These are phyloP conservation scores for Brachionus asplanchnoidis DNA, from an alignment of 1,140 invertebrate genomes.

Conservation along the genomic window DNA sequence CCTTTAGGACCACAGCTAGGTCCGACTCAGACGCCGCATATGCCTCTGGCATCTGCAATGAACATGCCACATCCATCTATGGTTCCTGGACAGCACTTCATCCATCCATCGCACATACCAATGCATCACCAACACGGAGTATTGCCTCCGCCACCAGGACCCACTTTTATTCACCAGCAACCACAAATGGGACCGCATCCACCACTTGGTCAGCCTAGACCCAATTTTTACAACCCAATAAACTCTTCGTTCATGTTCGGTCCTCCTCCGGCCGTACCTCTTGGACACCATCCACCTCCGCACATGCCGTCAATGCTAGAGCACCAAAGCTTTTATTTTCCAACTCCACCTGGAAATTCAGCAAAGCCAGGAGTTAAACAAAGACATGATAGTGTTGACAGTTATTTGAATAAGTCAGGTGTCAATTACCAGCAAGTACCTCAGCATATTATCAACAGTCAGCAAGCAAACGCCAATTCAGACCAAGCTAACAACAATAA, in stretches of 20 bases:
- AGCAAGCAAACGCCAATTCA: neutral
- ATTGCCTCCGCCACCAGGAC: neutral
- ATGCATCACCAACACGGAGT: constrained; percentile 7
- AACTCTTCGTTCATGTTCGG: constrained; percentile 15
- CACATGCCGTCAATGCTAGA: neutral
- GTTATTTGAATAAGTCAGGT: constrained; percentile 9
- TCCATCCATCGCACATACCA: neutral
- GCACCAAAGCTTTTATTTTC: neutral
- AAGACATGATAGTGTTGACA: constrained; percentile 17
- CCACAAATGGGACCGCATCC: neutral
- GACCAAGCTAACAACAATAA: neutral
- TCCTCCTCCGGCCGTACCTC: neutral
- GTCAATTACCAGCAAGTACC: constrained; percentile 11
- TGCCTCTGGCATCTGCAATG: neutral
- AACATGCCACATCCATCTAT: neutral
- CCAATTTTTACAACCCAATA: constrained; percentile 18
- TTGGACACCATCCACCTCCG: neutral
- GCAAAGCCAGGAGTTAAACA: neutral
- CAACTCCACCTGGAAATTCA: neutral
- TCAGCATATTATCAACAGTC: neutral
- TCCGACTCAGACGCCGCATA: constrained; percentile 6
- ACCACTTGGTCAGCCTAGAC: neutral
- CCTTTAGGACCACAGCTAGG: constrained; percentile 1
- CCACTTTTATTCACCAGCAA: constrained; percentile 16
- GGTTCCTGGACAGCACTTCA: neutral